A percentile compares a stretch with the other conserved stretches of the same genome.
Conservation (phyloP, 2,888 invertebrate genomes). For the Chrysotoxum bicinctum region DNA sequence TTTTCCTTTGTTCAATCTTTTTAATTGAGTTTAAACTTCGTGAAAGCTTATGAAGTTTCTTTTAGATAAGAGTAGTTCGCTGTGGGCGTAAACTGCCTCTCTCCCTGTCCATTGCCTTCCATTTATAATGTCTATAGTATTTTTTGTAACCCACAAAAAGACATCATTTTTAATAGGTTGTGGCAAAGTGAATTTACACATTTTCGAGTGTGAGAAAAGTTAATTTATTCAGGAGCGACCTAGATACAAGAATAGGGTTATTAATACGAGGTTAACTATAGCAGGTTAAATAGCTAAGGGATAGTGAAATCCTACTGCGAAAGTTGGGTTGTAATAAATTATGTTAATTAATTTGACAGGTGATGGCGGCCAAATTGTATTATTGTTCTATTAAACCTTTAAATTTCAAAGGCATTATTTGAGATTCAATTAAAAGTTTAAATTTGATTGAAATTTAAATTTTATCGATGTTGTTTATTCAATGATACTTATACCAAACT, state of each 20-base stretch:
- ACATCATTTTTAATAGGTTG: background rate
- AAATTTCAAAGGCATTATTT: background rate
- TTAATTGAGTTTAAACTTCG: conserved; percentile 14
- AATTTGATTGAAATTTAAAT: background rate
- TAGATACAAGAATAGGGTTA: background rate
- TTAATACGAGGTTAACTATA: background rate
- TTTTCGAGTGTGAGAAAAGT: conserved; percentile 9
- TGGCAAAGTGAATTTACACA: background rate
- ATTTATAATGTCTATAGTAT: background rate
- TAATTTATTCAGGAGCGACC: conserved; percentile 7
- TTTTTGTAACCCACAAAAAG: background rate
- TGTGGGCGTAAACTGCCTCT: background rate
- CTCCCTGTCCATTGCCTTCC: background rate
- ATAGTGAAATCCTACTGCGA: conserved; percentile 3
- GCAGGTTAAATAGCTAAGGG: background rate
- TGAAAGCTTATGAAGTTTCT: conserved; percentile 18
- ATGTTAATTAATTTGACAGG: conserved; percentile 24
- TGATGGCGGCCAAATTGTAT: background rate
- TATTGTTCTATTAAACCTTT: background rate
- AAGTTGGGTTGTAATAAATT: background rate
- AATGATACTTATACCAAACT: no score
- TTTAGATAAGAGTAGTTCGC: background rate
- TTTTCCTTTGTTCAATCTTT: background rate
- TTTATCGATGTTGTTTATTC: background rate
- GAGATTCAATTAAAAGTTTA: background rate